A percentile compares a stretch with the other conserved stretches of the same genome.
These are phyloP conservation scores for Globia sparganii DNA, from an alignment of 2,888 invertebrate species.

Conservation along the genomic window DNA sequence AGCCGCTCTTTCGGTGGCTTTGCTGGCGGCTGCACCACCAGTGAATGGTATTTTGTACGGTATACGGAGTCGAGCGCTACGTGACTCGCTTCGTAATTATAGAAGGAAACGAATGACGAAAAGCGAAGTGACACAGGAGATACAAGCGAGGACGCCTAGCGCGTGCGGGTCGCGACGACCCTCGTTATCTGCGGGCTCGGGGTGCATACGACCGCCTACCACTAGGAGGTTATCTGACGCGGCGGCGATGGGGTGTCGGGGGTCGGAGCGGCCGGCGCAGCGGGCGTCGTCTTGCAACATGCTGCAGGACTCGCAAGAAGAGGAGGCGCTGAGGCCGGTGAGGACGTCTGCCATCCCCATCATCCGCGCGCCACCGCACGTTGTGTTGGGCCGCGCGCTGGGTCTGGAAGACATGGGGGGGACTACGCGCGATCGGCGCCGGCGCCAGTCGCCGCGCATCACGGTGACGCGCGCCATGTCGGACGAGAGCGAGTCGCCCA, in stretches of 20 bases:
- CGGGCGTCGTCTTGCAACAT: constrained; percentile 93
- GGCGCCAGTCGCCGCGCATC: constrained; percentile 92
- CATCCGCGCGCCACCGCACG: constrained; percentile 90
- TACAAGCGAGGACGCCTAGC: constrained; percentile 94
- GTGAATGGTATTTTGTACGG: constrained; percentile 95
- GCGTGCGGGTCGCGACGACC: constrained; percentile 94
- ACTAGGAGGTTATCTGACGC: constrained; percentile 86
- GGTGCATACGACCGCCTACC: constrained; percentile 85
- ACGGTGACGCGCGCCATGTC: constrained; percentile 94
- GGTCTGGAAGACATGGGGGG: constrained; percentile 86
- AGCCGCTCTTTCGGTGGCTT: constrained; percentile 91
- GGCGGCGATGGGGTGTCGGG: constrained; percentile 85
- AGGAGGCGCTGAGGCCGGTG: constrained; percentile 76
- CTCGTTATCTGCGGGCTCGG: constrained; percentile 91
- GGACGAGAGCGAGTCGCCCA: constrained; percentile 92
- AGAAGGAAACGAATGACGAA: constrained; percentile 94
- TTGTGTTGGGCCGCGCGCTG: constrained; percentile 91
- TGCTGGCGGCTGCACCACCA: constrained; percentile 93
- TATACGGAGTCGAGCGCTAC: constrained; percentile 93
- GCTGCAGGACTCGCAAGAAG: constrained; percentile 91
- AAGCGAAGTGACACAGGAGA: constrained; percentile 94
- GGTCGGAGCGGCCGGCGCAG: constrained; percentile 87
- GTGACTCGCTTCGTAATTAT: constrained; percentile 94
- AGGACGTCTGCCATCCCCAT: constrained; percentile 86
- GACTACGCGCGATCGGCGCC: constrained; percentile 77